These are phyloP conservation scores for Charina bottae DNA, from an alignment of 2,113 vertebrate species.

Conservation along the genomic window DNA sequence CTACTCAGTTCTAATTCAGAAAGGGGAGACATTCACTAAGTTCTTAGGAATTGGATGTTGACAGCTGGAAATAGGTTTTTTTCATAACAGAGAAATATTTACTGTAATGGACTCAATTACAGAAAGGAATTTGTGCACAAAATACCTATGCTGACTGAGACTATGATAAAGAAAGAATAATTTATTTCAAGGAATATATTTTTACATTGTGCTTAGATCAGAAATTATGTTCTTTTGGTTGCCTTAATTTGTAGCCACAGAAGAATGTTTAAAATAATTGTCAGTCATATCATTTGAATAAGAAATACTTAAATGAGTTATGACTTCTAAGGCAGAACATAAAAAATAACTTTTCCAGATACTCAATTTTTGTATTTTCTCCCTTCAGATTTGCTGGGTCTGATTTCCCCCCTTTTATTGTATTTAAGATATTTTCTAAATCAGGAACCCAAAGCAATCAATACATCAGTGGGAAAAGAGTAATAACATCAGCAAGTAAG, in stretches of 20 bases:
- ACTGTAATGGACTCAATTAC: background rate
- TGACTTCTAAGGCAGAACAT: background rate
- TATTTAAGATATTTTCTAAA: constrained; percentile 74
- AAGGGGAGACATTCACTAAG: background rate
- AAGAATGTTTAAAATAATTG: background rate
- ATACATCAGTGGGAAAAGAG: constrained; percentile 67
- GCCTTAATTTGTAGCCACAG: background rate
- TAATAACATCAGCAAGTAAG: constrained; percentile 64
- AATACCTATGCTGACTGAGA: background rate
- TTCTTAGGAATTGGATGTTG: background rate
- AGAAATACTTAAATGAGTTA: background rate
- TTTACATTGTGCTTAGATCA: background rate
- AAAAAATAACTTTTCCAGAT: background rate
- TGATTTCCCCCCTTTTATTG: constrained; percentile 69
- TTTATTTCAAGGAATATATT: background rate
- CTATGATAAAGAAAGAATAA: background rate
- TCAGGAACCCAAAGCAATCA: constrained; percentile 54
- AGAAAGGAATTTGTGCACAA: background rate
- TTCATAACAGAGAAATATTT: background rate
- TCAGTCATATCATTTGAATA: background rate
- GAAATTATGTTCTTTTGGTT: background rate
- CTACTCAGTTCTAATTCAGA: background rate
- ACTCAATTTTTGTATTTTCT: constrained; percentile 37
- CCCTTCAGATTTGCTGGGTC: constrained; percentile 68
- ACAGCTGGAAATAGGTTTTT: background rate